Evolutionary conservation across 2,797 vertebrate genomes (phyloP).

Genomic region (Cichlasoma orientale): DNA sequence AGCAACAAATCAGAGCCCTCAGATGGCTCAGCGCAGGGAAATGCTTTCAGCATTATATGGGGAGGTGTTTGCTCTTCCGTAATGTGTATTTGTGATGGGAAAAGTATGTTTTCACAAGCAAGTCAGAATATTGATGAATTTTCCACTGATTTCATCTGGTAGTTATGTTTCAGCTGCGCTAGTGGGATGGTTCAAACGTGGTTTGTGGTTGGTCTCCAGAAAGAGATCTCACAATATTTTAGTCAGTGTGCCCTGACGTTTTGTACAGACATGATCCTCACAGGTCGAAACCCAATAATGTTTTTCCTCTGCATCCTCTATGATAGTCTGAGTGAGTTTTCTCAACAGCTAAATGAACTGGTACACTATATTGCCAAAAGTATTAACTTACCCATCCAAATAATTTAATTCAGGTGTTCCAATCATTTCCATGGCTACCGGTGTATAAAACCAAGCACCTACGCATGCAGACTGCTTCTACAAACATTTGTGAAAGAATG

Average conservation of each 20-base stretch:
- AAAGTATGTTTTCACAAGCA: constrained; percentile 5
- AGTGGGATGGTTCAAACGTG: neutral
- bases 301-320: neutral
- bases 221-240: neutral
- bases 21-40: neutral
- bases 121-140: constrained; percentile 2
- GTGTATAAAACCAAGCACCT: too few species aligned
- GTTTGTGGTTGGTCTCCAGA: neutral
- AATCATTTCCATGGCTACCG: too few species aligned
- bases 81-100: neutral
- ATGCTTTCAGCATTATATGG: neutral
- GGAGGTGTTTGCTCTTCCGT: neutral
- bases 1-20: constrained; percentile 37
- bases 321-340: neutral
- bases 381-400: too few species aligned
- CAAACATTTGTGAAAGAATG: too few species aligned
- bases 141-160: neutral
- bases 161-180: neutral
- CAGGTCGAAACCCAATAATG: neutral
- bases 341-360: neutral
- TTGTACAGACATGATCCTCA: neutral
- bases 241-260: neutral
- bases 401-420: too few species aligned
- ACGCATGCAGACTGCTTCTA: too few species aligned
- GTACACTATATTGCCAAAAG: neutral